Conservation (phyloP, 2,797 vertebrate species). For the Mareca penelope region DNA sequence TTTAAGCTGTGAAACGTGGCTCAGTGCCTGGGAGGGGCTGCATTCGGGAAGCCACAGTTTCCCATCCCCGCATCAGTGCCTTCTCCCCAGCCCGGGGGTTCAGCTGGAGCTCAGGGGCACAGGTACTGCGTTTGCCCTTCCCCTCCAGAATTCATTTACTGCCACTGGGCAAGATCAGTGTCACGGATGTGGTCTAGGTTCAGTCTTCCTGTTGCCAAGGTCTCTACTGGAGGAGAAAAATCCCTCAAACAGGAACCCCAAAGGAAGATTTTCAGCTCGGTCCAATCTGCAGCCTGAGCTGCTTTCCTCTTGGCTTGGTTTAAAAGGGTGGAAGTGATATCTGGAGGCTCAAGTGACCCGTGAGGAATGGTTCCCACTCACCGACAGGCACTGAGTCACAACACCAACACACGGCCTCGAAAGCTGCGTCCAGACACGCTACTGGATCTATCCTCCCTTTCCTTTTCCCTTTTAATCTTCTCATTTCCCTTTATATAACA, state of each 20-base stretch:
- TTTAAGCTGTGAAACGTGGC: background rate
- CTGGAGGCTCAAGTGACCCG: background rate
- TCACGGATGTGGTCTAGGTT: fast-evolving
- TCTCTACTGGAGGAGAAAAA: background rate
- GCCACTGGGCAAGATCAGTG: fast-evolving
- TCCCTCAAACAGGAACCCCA: background rate
- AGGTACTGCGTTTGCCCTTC: fast-evolving
- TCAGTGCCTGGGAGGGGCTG: background rate
- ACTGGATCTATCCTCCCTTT: fast-evolving
- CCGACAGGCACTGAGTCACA: background rate
- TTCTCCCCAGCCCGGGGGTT: fast-evolving
- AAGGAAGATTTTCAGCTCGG: background rate
- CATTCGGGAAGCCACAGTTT: fast-evolving
- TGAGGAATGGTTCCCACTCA: background rate
- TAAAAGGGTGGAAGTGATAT: background rate
- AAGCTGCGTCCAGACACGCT: fast-evolving
- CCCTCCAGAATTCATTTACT: fast-evolving
- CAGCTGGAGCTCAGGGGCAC: background rate
- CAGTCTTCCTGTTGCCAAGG: background rate
- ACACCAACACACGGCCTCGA: background rate
- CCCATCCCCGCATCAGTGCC: background rate
- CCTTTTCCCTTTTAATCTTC: background rate
- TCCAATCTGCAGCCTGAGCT: background rate
- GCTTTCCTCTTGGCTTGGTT: background rate
- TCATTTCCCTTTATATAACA: background rate